Percentiles rank a stretch among this genome's conserved stretches.
Conservation (phyloP, 2,888 invertebrate genomes). For the Agonopterix heracliana region DNA sequence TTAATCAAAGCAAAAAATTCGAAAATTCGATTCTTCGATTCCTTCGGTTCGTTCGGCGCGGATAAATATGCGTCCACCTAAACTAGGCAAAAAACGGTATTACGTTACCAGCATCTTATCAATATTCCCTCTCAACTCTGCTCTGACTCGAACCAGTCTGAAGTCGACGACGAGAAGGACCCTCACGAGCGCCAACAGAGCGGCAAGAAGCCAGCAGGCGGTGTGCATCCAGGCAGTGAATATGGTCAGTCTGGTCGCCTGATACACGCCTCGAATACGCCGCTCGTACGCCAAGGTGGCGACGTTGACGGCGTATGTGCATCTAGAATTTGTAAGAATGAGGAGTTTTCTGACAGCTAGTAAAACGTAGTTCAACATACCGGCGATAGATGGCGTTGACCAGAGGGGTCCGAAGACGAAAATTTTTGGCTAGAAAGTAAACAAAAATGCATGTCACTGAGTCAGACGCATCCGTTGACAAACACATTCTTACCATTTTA, state of each 20-base stretch:
- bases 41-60: too few species aligned
- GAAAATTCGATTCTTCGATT: too few species aligned
- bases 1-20: too few species aligned
- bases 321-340: conserved; percentile 28
- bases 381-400: too few species aligned
- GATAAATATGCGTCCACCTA: too few species aligned
- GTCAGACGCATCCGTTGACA: too few species aligned
- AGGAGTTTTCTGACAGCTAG: too few species aligned
- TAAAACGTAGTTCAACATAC: too few species aligned
- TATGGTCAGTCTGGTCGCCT: conserved; percentile 55
- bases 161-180: conserved; percentile 59
- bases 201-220: conserved; percentile 55
- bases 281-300: conserved; percentile 58
- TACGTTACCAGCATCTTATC: conserved; percentile 54
- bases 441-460: too few species aligned
- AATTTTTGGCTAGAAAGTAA: too few species aligned
- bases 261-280: conserved; percentile 62
- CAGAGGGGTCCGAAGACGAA: too few species aligned
- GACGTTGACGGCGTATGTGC: conserved; percentile 59
- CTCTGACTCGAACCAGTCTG: conserved; percentile 49
- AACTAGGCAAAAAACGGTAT: neutral
- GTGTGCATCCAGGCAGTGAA: conserved; percentile 64
- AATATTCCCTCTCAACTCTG: conserved; percentile 44
- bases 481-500: too few species aligned
- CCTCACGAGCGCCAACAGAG: conserved; percentile 39